These are phyloP conservation scores for Crotalus helleri DNA, from an alignment of 2,113 vertebrate genomes.

Conservation along the genomic window DNA sequence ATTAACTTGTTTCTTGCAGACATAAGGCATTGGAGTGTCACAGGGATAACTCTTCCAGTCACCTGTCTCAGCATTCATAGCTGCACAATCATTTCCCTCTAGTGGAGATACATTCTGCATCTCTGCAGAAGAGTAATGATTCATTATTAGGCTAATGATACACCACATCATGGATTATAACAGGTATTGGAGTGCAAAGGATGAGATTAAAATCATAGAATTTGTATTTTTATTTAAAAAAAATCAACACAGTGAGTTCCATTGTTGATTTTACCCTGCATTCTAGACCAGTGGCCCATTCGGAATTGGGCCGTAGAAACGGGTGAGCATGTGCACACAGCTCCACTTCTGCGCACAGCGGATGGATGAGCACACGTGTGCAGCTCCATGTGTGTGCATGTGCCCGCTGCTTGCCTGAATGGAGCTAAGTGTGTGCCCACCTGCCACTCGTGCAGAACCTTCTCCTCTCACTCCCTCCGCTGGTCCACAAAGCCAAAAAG, in stretches of 20 bases:
- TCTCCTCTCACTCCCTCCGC: background rate
- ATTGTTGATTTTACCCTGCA: no score
- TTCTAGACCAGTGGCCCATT: background rate
- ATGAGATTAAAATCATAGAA: background rate
- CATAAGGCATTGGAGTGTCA: conserved; percentile 77
- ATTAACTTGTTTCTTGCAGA: conserved; percentile 81
- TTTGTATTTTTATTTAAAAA: background rate
- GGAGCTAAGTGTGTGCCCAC: background rate
- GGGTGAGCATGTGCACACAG: background rate
- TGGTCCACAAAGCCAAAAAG: no score
- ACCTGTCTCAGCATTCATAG: conserved; percentile 69
- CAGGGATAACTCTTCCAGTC: conserved; percentile 77
- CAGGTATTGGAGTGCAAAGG: background rate
- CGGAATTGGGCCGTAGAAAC: background rate
- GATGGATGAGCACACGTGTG: background rate
- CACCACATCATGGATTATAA: background rate
- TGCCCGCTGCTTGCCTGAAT: background rate
- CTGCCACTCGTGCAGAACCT: background rate
- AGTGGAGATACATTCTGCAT: conserved; percentile 61
- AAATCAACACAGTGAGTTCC: background rate
- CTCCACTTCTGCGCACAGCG: background rate
- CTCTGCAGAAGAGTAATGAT: conserved; percentile 58
- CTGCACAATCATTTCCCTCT: conserved; percentile 78
- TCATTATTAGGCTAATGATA: background rate
- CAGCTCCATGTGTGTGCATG: background rate